phyloP scores from a whole-genome alignment of 2,797 vertebrate species.

The Parambassis ranga region DNA sequence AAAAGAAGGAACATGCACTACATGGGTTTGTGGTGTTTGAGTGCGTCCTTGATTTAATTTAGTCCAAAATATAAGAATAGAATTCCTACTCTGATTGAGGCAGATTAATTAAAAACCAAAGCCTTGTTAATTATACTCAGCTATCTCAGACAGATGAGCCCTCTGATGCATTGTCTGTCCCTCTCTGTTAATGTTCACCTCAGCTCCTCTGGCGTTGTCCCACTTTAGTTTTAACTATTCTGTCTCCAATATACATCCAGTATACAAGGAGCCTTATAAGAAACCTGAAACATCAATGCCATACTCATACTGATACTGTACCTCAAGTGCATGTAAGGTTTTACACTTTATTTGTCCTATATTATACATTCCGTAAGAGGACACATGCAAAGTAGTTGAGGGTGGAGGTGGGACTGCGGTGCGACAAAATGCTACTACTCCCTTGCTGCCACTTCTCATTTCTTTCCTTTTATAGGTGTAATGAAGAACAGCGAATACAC shows the following conservation, averaged over 20 bases:
- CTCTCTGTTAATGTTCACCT: conserved; percentile 43
- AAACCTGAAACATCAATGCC: neutral
- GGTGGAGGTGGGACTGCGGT: conserved; percentile 12
- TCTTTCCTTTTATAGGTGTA: conserved; percentile 71
- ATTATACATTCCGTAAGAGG: neutral
- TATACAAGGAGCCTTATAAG: neutral
- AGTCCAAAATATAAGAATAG: conserved; percentile 54
- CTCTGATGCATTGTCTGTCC: conserved; percentile 47
- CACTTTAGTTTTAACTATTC: conserved; percentile 31
- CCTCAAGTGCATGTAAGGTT: neutral
- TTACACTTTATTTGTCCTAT: neutral
- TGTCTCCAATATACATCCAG: conserved; percentile 5
- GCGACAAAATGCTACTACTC: conserved; percentile 46
- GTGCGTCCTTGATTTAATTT: conserved; percentile 56
- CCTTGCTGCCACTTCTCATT: conserved; percentile 63
- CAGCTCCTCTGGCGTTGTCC: conserved; percentile 31
- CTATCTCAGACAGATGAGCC: conserved; percentile 61
- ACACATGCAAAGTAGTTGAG: conserved; percentile 24
- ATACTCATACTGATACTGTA: neutral
- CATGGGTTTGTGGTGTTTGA: conserved; percentile 18
- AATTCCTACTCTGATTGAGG: conserved; percentile 49
- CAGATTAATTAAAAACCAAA: conserved; percentile 70
- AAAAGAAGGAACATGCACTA: neutral
- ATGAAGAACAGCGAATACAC: conserved; percentile 67
- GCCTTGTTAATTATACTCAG: conserved; percentile 66